Evolutionary conservation across 53 echinoderm and acorn worm species (phyloP), one percentile per base, ranked within the genome.

Genomic region (Glandiceps talaboti): DNA sequence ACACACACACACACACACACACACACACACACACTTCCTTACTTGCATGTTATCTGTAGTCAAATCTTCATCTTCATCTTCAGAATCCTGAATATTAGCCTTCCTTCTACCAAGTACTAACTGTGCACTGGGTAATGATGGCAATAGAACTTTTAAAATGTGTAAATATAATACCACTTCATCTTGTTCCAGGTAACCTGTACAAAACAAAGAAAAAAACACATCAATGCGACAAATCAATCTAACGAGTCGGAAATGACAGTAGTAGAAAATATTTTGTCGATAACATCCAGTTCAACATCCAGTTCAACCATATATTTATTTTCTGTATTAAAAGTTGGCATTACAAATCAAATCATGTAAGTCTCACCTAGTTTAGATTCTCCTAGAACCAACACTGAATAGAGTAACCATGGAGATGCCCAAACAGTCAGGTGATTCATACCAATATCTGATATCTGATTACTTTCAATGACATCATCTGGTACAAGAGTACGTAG

Each of bases 351-450:
- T n/a, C n/a, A n/a, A n/a, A n/a, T n/a, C n/a, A n/a, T n/a, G n/a
- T n/a, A n/a, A 31, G 29, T 79, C 87, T 90, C 83, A 96, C 93
- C 85, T 64, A 96, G 74, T 76, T 82, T 33, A 27, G 93, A 89
- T 73, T 85, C 81, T 73, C 91, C 89, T 27, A 99, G 45, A 29
- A 86, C 85, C 89, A 99, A 86, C 10, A 89, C 83, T 29, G 93
- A 89, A 79, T 94, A 92, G 29, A 99, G 89, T 79, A 99, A 86
- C 99, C 99, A 99, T 32, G 93, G 92, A 27, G 99, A 86, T 64
- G 93, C 83, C 28, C 32, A 31, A 1, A 78, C 79, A 26, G 27
- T 32, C 14, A 78, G 31, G 27, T 78, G 79, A 78, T 28, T 31
- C 27, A 78, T 1, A 10, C 33, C 27, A 14, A 6, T 25, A 6